Conservation (phyloP, 1,140 invertebrate genomes). For the Bradysia coprophila region DNA sequence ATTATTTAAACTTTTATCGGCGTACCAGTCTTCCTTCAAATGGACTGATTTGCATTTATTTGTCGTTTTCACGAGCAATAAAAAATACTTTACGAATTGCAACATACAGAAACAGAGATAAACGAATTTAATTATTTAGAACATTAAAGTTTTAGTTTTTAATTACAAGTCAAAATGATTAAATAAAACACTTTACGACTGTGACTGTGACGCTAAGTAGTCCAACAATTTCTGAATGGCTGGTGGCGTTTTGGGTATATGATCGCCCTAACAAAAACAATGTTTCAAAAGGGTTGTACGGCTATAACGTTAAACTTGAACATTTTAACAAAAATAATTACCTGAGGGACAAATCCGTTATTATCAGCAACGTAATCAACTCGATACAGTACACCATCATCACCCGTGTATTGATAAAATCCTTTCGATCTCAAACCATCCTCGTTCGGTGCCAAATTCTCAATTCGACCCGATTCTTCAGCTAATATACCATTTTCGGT, state of each 20-base stretch:
- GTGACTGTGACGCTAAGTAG: constrained; percentile 9
- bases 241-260: neutral
- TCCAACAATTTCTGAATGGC: constrained; percentile 11
- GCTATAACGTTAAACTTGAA: too few species aligned
- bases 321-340: constrained; percentile 13
- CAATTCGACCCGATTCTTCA: constrained; percentile 30
- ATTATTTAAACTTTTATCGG: too few species aligned
- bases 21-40: too few species aligned
- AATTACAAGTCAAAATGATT: too few species aligned
- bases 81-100: too few species aligned
- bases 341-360: constrained; percentile 59
- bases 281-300: too few species aligned
- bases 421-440: constrained; percentile 26
- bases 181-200: too few species aligned
- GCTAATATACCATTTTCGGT: constrained; percentile 35
- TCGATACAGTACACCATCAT: constrained; percentile 21
- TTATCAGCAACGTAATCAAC: constrained; percentile 69
- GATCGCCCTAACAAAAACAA: neutral
- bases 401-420: constrained; percentile 35
- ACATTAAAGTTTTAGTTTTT: too few species aligned
- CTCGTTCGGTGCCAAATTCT: constrained; percentile 20
- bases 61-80: too few species aligned
- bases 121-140: too few species aligned
- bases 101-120: too few species aligned
- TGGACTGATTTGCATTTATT: too few species aligned